A percentile compares a stretch with the other conserved stretches of the same genome.
These are phyloP conservation scores for Allophyes oxyacanthae DNA, from an alignment of 2,888 invertebrate species.

Conservation along the genomic window DNA sequence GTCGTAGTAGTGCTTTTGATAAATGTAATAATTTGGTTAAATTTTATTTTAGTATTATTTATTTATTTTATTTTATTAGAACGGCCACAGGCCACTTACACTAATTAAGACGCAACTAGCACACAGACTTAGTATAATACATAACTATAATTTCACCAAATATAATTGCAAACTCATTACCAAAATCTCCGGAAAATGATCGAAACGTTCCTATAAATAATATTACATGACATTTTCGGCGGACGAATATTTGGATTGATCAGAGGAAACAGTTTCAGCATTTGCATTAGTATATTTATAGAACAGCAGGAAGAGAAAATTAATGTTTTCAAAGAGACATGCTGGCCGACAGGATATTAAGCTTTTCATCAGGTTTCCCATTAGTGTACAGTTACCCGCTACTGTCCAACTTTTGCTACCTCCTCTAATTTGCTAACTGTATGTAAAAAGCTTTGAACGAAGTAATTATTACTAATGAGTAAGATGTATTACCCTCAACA, in stretches of 20 bases:
- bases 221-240: slow-evolving; percentile 12
- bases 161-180: too few relatives aligned
- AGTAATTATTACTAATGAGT: slow-evolving; percentile 41
- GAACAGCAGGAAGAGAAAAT: slow-evolving; percentile 75
- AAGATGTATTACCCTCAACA: slow-evolving; percentile 35
- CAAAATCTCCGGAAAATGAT: too few relatives aligned
- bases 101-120: too few relatives aligned
- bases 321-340: slow-evolving; percentile 75
- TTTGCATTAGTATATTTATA: slow-evolving; percentile 30
- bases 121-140: too few relatives aligned
- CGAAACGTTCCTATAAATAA: slow-evolving; percentile 10
- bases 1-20: too few relatives aligned
- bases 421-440: slow-evolving; percentile 58
- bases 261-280: slow-evolving; percentile 51
- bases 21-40: too few relatives aligned
- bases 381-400: slow-evolving; percentile 62
- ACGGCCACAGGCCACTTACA: too few relatives aligned
- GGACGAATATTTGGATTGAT: slow-evolving; percentile 33
- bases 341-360: slow-evolving; percentile 74
- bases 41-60: too few relatives aligned
- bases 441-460: slow-evolving; percentile 53
- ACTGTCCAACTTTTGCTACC: slow-evolving; percentile 52
- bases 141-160: too few relatives aligned
- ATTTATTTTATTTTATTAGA: too few relatives aligned
- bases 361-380: slow-evolving; percentile 75